Base-by-base conservation (phyloP, 2,797 vertebrate genomes). In the Sebastolobus altivelis region DNA sequence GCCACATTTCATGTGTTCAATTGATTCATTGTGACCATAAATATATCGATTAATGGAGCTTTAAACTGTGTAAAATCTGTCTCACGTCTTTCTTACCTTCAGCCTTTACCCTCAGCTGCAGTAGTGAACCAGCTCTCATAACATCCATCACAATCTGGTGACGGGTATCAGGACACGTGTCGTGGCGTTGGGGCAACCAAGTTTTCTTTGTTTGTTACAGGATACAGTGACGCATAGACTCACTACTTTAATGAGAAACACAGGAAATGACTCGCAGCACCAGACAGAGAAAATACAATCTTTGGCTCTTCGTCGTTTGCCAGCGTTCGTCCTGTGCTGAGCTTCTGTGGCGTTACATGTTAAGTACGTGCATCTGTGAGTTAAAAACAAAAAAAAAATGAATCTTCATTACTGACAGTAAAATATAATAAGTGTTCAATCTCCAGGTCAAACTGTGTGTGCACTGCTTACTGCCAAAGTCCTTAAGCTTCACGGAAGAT, bases 381-480 rank as follows among this genome's bases (percentile, higher is more conserved):
- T 73, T 9, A 60, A 59, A 63, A 68, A 55, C 1, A 37, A 65
- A 29, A 18, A 3, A 59, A 71, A 68, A 46, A 38, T 40, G 59
- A 77, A 62, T 72, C 60, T 31, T 61, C n/a, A 7, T 65, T 43
- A 49, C 69, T 80, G 74, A 66, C 68, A 18, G 72, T 66, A 1
- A 58, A 68, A 68, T n/a, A 3, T 6, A 68, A 37, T 4, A 62
- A 14, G 27, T 60, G 59, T 77, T 67, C 1, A 8, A 54, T 31
- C 7, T 70, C 61, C 63, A 61, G 87, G 77, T 88, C 54, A 65
- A 66, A 77, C 43, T 20, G 0, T 59, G 59, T 65, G 86, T 83
- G 71, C 86, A 81, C 83, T 76, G 88, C 86, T 85, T 87, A 86
- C 83, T 92, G 93, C 93, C 94, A 94, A 95, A 95, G 89, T 88